Base-by-base conservation (phyloP, 1,140 invertebrate species). In the Ylistrum balloti region DNA sequence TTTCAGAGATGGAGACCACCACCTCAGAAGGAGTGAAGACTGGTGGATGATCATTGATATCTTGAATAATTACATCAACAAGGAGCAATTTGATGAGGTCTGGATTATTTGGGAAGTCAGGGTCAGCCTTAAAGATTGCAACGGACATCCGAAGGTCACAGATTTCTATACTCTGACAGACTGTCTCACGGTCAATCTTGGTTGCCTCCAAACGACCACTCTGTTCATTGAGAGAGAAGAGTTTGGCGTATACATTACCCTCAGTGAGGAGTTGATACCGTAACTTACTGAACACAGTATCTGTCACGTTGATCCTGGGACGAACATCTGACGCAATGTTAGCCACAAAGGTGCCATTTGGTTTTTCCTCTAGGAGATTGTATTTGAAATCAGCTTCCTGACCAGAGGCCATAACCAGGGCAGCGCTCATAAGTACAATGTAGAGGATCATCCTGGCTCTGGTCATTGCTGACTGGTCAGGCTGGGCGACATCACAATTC, bases 1-100 rank as follows among this genome's bases (percentile, higher is more conserved):
- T 45, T 97, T 98, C 95, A 13, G 93, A 90, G 0, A 96, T 86
- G 10, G 33, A 88, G 0, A 93, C 86, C 28, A 48, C 90, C 7
- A 91, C 90, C n/a, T 85, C 89, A 0, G 88, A 20, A 32, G 90
- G 74, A 9, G 89, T 56, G 96, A 99, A 99, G 15, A 97, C 96
- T 0, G 99, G 99, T 2, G 98, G 97, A 96, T 99, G 99, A 97
- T 99, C 99, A 95, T 99, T 99, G 17, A 98, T 98, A 95, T 99
- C 99, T 15, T 93, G 86, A 0, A 96, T 45, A 0, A 88, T 89
- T 20, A 96, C 89, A 17, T 90, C 86, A 32, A 93, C 87, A 35
- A 56, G 88, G 86, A 92, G 89, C 10, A 91, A 90, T 90, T 92
- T 88, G 86, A 94, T 88, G 15, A 93, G 90, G 56, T 89, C 92